Evolutionary conservation across 2,113 vertebrate species (phyloP), one percentile per base, ranked within the genome.

Genomic region (Calyptommatus sinebrachiatus): DNA sequence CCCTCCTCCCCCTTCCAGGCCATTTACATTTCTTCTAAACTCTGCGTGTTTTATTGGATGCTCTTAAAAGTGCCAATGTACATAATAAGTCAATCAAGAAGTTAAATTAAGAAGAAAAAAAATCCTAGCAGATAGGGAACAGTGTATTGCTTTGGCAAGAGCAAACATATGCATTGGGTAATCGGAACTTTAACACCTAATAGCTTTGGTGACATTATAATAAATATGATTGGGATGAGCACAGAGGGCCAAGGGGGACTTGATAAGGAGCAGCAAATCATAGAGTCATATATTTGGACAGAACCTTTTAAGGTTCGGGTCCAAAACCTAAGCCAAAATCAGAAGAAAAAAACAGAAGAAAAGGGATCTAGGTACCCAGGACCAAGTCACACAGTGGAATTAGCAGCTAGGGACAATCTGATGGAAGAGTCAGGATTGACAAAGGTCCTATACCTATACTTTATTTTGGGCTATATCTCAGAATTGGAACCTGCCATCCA

Each of bases 21-120:
- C 94, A 93, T 95, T 95, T 95, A 94, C 93, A 93, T 94, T 93
- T 94, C 90, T 94, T 93, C 92, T 94, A 93, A 95, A 95, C 92
- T 94, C 92, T 93, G 87, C 94, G 92, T 80, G 90, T 92, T 95
- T 93, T 92, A 94, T 94, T 93, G 48, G 92, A 91, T 89, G 92
- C 90, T 94, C 92, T 94, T 94, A 90, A 94, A 94, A 95, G 93
- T 94, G 92, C 90, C 92, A 93, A 90, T 88, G 89, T 89, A 90
- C 92, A 91, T 92, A 90, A 89, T 92, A 94, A 94, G 92, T 94
- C 94, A 93, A 92, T 94, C 91, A 90, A 92, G 89, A 94, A 94
- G 88, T 95, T 94, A 95, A 94, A 94, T 93, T 94, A 93, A 93
- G 88, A 93, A 94, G 92, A 94, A 89, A 81, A 89, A 91, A 89